Base-by-base conservation (phyloP, 2,113 vertebrate genomes). In the Cavia aperea region DNA sequence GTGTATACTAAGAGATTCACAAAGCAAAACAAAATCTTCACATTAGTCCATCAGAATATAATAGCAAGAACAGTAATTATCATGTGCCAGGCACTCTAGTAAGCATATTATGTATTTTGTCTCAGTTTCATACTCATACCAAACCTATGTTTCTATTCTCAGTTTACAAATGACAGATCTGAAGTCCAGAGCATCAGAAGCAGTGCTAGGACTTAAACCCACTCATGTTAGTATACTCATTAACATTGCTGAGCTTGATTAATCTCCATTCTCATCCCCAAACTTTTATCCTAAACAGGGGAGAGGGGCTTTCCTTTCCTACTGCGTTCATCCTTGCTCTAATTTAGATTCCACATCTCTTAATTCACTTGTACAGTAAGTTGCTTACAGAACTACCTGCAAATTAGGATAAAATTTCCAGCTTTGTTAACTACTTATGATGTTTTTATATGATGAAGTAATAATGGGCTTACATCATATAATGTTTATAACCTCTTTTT, bases 91-190 rank as follows among this genome's bases (percentile, higher is more conserved):
- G 9, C 6, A 81, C 8, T 70, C 1, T 60, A 21, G 29, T 73
- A 84, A 89, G 19, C 60, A 75, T 19, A 36, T 39, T 60, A 72
- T 51, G 70, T 36, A 85, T 39, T 56, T 88, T 72, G 43, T 85
- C 46, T 88, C 46, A 63, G 49, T 70, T 39, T 88, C 46, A 88
- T 73, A 58, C 23, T 83, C 77, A 82, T 16, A 54, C 13, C 23
- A 83, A 36, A 14, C 60, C 51, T 81, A 24, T 54, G 18, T 66
- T 15, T 56, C 14, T 33, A 39, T 58, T 89, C 7, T 86, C 56
- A 93, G 72, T 54, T 43, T 62, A 63, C 7, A 87, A 82, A 82
- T 65, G 29, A 93, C 33, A 89, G 90, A 90, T 73, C 46, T n/a
- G 81, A 92, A 39, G 9, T 26, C 63, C 39, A 73, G 2, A 65